phyloP scores from a whole-genome alignment of 2,797 vertebrate genomes.

The Notoglanidium macrostoma region DNA sequence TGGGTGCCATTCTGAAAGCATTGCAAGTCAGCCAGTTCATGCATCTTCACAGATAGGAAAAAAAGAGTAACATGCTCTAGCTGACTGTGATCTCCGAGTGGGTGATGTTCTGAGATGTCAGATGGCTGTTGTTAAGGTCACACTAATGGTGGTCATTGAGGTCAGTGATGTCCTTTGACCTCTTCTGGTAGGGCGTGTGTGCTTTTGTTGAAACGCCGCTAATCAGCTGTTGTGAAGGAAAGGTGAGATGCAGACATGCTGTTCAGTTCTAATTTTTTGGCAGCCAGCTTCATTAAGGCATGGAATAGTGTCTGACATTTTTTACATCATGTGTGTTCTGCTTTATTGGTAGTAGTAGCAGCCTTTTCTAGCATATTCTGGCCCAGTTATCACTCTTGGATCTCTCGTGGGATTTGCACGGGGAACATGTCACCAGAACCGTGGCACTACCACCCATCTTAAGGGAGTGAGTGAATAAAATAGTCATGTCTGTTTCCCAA shows the following conservation, averaged over 20 bases:
- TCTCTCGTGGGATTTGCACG: slow-evolving; percentile 15
- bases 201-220: slow-evolving; percentile 23
- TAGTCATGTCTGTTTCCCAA: slow-evolving; percentile 40
- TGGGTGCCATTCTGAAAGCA: neutral
- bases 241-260: slow-evolving; percentile 28
- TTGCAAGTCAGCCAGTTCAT: neutral
- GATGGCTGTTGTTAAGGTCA: slow-evolving; percentile 30
- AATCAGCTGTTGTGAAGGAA: slow-evolving; percentile 24
- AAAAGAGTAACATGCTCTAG: slow-evolving; percentile 19
- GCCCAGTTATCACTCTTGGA: slow-evolving; percentile 19
- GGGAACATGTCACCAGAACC: slow-evolving; percentile 2
- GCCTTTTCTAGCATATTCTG: slow-evolving; percentile 9
- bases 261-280: neutral
- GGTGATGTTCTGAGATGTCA: neutral
- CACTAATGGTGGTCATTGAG: slow-evolving; percentile 53
- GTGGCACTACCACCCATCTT: slow-evolving; percentile 20
- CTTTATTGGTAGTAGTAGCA: neutral
- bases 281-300: neutral
- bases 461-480: slow-evolving; percentile 26
- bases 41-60: neutral
- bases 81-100: neutral
- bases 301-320: neutral
- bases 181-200: slow-evolving; percentile 38
- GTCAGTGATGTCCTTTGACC: slow-evolving; percentile 48
- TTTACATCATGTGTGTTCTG: neutral